Base-by-base conservation (phyloP, 2,888 invertebrate species). In the Hydropsyche betteni region DNA sequence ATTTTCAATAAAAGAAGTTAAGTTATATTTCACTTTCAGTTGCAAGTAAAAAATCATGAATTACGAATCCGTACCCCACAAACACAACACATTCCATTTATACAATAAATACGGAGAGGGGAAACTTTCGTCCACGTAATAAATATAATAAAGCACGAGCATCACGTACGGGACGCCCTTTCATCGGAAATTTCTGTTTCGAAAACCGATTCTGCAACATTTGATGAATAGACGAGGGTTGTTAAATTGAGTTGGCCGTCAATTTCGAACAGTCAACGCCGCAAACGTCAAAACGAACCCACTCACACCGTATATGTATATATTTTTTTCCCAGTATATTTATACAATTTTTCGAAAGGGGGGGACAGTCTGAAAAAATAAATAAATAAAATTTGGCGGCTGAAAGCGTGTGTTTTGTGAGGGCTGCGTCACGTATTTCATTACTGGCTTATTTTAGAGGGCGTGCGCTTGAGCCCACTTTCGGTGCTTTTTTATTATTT, bases 231-330 rank as follows among this genome's bases (percentile, higher is more conserved):
- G 53, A 34, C 52, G 70, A 70, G 33, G 70, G 70, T 70, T 70
- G 53, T 52, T 44, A 70, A 70, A 70, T 70, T 70, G 70, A 70
- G 70, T 70, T 70, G 70, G 44, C 70, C 70, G 70, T 70, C 70
- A 70, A 70, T 70, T 70, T 52, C 33, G 33, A 70, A 52, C 33
- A 53, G 70, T 70, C 70, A 70, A 70, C 53, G 52, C 53, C 52
- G 52, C 70, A 53, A 70, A 70, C 33, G 70, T 70, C 70, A 53
- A 34, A 70, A 69, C 44, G 51, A 69, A 69, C 34, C 44, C 10
- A 6, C 34, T 64, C 34, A 61, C 10, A 61, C 24, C 24, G 24
- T 24, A 61, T 61, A 61, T 5, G 10, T 8, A 61, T 24, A 24
- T 24, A 24, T 24, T 24, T 24, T 24, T 24, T 24, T 24, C 24